Conservation (phyloP, 1,140 invertebrate genomes). For the Ceratitis capitata region DNA sequence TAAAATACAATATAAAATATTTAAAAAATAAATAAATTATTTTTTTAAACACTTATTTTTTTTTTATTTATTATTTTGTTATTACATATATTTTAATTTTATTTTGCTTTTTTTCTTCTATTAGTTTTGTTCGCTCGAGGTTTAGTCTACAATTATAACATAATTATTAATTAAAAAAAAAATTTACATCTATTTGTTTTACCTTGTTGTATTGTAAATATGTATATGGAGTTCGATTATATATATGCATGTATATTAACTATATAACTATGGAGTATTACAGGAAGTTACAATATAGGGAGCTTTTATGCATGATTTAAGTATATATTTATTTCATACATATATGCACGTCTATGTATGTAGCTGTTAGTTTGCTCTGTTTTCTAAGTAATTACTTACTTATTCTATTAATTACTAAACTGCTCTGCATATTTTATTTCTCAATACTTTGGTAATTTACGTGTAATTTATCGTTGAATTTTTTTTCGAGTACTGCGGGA, state of each 20-base stretch:
- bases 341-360: not conserved
- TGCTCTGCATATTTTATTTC: not conserved
- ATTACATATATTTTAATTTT: too few species aligned
- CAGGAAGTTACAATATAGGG: too few species aligned
- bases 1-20: too few species aligned
- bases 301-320: too few species aligned
- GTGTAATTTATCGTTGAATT: conserved; percentile 22
- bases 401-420: not conserved
- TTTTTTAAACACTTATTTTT: not conserved
- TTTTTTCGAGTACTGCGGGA: conserved; percentile 40
- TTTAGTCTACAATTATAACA: not conserved
- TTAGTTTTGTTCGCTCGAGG: not conserved
- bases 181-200: not conserved
- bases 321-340: not conserved
- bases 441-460: not conserved
- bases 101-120: not conserved
- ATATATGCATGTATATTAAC: too few species aligned
- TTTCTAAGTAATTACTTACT: not conserved
- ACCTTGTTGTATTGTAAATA: not conserved
- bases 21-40: too few species aligned
- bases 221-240: not conserved
- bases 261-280: not conserved
- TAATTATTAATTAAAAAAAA: not conserved
- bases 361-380: not conserved
- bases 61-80: not conserved